Percentiles rank a stretch among this genome's conserved stretches.
Evolutionary conservation across 2,888 invertebrate genomes (phyloP).

Genomic region (Pyrrhosoma nymphula): DNA sequence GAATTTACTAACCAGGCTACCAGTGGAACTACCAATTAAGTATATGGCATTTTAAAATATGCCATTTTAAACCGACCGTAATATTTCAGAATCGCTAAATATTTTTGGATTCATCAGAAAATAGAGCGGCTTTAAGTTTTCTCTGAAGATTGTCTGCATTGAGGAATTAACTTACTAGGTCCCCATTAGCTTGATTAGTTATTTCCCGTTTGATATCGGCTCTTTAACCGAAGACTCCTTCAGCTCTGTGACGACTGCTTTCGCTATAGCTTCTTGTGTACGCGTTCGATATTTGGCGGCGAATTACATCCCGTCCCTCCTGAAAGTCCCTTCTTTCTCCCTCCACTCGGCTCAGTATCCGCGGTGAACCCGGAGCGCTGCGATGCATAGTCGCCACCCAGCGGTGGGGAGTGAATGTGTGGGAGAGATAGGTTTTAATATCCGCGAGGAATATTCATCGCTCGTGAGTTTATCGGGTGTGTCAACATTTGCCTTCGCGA

Average conservation of each 20-base stretch:
- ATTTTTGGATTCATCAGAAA: too few species aligned
- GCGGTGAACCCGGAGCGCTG: not conserved
- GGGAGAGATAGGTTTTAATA: slow-evolving; percentile 19
- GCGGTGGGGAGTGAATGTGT: not conserved
- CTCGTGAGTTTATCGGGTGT: slow-evolving; percentile 14
- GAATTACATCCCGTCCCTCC: not conserved
- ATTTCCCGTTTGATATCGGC: too few species aligned
- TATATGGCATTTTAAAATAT: too few species aligned
- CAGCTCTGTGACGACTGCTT: not conserved
- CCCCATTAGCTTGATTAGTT: too few species aligned
- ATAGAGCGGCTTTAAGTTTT: too few species aligned
- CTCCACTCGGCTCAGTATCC: not conserved
- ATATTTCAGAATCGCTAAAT: too few species aligned
- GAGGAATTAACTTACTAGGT: too few species aligned
- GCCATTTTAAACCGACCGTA: too few species aligned
- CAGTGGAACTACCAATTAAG: too few species aligned
- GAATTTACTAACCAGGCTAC: too few species aligned
- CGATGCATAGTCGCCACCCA: not conserved
- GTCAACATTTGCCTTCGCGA: slow-evolving; percentile 36
- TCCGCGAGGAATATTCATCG: slow-evolving; percentile 32
- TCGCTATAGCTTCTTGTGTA: not conserved
- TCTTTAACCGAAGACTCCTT: not conserved
- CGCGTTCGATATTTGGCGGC: slow-evolving; percentile 18
- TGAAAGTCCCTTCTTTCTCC: not conserved
- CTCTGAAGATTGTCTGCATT: too few species aligned